A percentile compares a stretch with the other conserved stretches of the same genome.
Evolutionary conservation across 2,888 invertebrate genomes (phyloP).

Genomic region (Drosophila ustulata): DNA sequence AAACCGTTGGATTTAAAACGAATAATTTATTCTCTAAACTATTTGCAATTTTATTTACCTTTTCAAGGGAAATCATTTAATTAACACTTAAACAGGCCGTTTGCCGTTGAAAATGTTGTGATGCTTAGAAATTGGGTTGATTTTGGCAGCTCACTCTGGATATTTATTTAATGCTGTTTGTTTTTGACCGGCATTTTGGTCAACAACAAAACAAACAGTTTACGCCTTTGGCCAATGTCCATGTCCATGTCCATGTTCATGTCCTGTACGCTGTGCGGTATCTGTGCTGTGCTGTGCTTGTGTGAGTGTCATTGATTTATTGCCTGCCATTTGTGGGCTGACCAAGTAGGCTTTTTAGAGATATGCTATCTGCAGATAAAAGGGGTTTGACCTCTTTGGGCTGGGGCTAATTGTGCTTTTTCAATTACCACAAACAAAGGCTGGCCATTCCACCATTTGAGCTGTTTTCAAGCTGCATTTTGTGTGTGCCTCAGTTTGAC

Average conservation of each 20-base stretch:
- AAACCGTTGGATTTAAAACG: not conserved
- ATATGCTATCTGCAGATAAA: constrained; percentile 43
- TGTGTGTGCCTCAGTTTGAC: constrained; percentile 30
- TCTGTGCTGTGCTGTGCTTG: constrained; percentile 5
- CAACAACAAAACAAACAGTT: constrained; percentile 54
- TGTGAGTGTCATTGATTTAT: constrained; percentile 73
- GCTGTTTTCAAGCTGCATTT: constrained; percentile 32
- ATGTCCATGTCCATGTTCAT: constrained; percentile 20
- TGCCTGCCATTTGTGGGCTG: constrained; percentile 63
- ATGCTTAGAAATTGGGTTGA: not conserved
- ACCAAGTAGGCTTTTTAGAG: constrained; percentile 48
- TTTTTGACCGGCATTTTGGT: constrained; percentile 32
- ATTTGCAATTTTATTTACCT: not conserved
- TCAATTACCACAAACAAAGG: constrained; percentile 64
- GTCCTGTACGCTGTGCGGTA: constrained; percentile 15
- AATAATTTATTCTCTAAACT: not conserved
- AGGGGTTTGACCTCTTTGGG: constrained; percentile 57
- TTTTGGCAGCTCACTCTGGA: not conserved
- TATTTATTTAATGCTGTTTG: constrained; percentile 37
- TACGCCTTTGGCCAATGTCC: constrained; percentile 30
- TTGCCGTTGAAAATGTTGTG: not conserved
- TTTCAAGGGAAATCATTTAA: not conserved
- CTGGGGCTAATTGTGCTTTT: constrained; percentile 73
- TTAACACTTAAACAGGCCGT: not conserved
- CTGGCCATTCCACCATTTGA: not conserved